These are phyloP conservation scores for Xylota segnis DNA, from an alignment of 2,888 invertebrate species.

Conservation along the genomic window DNA sequence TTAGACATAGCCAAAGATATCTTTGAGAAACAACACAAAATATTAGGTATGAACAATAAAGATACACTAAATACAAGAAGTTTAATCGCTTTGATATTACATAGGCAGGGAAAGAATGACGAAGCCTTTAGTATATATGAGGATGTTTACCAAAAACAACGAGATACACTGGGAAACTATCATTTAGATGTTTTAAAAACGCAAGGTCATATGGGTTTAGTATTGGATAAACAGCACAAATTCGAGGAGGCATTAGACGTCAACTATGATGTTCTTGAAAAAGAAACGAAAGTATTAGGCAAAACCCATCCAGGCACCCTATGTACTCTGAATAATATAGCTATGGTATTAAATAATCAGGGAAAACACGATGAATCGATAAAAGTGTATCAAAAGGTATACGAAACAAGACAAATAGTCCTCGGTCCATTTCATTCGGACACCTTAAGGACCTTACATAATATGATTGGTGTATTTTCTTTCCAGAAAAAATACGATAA, in stretches of 20 bases:
- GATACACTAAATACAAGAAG: conserved; percentile 6
- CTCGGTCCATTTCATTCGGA: conserved; percentile 2
- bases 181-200: neutral
- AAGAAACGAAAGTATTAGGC: neutral
- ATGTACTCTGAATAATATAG: conserved; percentile 15
- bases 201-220: conserved; percentile 18
- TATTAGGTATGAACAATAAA: conserved; percentile 4
- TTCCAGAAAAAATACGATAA: neutral
- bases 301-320: neutral
- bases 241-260: conserved; percentile 32
- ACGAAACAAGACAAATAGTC: neutral
- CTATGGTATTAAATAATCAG: conserved; percentile 3
- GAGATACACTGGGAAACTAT: neutral
- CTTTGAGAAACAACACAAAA: conserved; percentile 2
- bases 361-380: conserved; percentile 10
- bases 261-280: conserved; percentile 7
- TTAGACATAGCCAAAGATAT: neutral
- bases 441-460: conserved; percentile 7
- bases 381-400: conserved; percentile 16
- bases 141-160: conserved; percentile 31
- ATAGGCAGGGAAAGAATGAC: conserved; percentile 18
- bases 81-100: neutral
- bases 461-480: neutral
- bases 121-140: conserved; percentile 18
- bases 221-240: neutral